These are phyloP conservation scores for Molossus molossus DNA, from an alignment of 2,797 vertebrate genomes.

Conservation along the genomic window DNA sequence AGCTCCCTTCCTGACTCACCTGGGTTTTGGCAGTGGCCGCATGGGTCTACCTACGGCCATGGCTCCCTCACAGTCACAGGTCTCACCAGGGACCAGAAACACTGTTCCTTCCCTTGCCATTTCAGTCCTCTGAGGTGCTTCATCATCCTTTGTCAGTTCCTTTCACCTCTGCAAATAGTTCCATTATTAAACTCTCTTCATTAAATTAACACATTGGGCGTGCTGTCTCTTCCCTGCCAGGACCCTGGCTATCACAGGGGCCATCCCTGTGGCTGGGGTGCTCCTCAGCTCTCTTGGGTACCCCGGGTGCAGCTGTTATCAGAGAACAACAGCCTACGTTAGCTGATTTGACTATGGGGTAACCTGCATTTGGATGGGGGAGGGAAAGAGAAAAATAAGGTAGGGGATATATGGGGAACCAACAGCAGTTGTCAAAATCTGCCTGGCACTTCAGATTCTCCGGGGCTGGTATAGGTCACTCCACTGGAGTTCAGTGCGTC, in stretches of 20 bases:
- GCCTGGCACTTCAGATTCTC: too few relatives aligned
- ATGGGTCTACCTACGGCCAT: not conserved
- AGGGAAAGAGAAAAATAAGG: not conserved
- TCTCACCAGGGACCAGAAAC: not conserved
- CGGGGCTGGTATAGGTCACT: not conserved
- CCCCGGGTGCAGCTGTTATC: not conserved
- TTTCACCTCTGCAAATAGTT: not conserved
- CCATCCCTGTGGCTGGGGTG: not conserved
- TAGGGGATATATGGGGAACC: not conserved
- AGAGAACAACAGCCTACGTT: not conserved
- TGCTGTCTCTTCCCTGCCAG: not conserved
- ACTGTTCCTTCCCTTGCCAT: not conserved
- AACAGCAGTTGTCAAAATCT: slow-evolving; percentile 15
- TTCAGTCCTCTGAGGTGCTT: not conserved
- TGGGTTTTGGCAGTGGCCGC: not conserved
- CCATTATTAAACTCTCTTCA: not conserved
- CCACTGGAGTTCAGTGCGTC: not conserved
- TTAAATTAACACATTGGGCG: not conserved
- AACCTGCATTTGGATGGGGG: not conserved
- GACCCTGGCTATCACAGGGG: not conserved
- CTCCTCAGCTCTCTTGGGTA: not conserved
- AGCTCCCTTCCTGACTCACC: not conserved
- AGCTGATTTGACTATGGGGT: not conserved
- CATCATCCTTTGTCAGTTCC: not conserved
- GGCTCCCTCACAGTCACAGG: not conserved